phyloP scores from a whole-genome alignment of 2,797 vertebrate genomes.

The Selene dorsalis region DNA sequence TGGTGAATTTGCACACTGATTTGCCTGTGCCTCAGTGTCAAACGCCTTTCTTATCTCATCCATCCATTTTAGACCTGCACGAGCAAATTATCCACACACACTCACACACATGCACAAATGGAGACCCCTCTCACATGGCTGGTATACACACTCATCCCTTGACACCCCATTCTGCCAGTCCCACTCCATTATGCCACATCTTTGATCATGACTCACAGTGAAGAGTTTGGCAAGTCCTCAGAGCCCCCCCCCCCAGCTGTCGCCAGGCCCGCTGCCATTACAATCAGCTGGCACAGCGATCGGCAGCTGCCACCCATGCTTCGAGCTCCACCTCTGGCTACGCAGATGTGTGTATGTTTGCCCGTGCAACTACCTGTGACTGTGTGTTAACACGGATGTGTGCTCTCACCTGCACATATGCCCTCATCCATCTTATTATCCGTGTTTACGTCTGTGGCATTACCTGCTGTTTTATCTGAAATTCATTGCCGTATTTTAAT shows the following conservation, averaged over 20 bases:
- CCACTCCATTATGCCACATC: slow-evolving; percentile 67
- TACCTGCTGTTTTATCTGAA: slow-evolving; percentile 54
- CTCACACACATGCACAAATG: slow-evolving; percentile 35
- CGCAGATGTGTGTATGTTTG: slow-evolving; percentile 47
- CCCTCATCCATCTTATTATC: slow-evolving; percentile 30
- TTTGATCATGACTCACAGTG: slow-evolving; percentile 75
- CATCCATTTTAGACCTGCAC: slow-evolving; percentile 48
- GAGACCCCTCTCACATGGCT: slow-evolving; percentile 22
- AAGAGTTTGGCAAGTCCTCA: slow-evolving; percentile 66
- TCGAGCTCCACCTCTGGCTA: slow-evolving; percentile 60
- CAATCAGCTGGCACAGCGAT: slow-evolving; percentile 43
- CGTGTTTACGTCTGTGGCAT: slow-evolving; percentile 27
- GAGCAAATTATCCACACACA: slow-evolving; percentile 41
- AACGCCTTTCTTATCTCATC: slow-evolving; percentile 51
- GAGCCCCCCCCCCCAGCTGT: slow-evolving; percentile 64
- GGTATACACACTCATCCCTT: slow-evolving; percentile 44
- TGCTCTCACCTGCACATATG: slow-evolving; percentile 16
- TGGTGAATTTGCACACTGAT: slow-evolving; percentile 46
- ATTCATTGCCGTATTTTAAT: slow-evolving; percentile 58
- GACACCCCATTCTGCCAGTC: slow-evolving; percentile 58
- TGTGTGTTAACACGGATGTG: slow-evolving; percentile 14
- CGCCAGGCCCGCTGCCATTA: slow-evolving; percentile 66
- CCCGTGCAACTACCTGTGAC: slow-evolving; percentile 17
- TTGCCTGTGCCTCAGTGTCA: slow-evolving; percentile 36
- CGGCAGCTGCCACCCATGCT: slow-evolving; percentile 60